Conservation (phyloP, 1,140 invertebrate species). For the Zaprionus inermis region DNA sequence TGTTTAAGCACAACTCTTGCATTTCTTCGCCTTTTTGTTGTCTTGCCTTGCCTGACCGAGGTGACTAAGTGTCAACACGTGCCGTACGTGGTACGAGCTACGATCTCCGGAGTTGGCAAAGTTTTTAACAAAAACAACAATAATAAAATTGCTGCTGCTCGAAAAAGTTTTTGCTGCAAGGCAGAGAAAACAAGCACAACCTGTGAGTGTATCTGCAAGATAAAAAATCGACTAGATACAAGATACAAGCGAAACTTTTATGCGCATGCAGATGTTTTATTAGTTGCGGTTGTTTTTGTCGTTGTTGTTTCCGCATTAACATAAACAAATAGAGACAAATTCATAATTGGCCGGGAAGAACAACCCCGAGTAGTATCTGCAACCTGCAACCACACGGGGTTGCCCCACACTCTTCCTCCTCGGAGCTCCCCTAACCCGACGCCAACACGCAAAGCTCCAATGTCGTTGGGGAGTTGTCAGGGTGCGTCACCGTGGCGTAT, state of each 20-base stretch:
- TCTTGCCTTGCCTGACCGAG: constrained; percentile 28
- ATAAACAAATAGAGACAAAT: constrained; percentile 71
- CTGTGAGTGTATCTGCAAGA: constrained; percentile 63
- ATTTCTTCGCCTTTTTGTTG: not conserved
- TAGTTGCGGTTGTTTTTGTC: constrained; percentile 25
- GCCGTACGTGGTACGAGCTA: constrained; percentile 61
- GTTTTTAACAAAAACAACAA: constrained; percentile 42
- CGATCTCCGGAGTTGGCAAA: constrained; percentile 50
- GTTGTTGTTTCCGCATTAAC: constrained; percentile 54
- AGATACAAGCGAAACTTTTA: constrained; percentile 55
- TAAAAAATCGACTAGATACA: constrained; percentile 45
- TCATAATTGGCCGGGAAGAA: constrained; percentile 44
- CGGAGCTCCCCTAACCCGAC: not conserved
- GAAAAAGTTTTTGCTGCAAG: constrained; percentile 44
- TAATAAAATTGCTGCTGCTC: constrained; percentile 49
- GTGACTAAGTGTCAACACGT: constrained; percentile 79
- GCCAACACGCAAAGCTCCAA: constrained; percentile 19
- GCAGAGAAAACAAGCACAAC: constrained; percentile 29
- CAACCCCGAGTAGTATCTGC: not conserved
- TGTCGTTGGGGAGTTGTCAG: constrained; percentile 27
- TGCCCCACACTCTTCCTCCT: not conserved
- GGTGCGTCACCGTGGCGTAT: constrained; percentile 71
- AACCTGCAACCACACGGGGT: constrained; percentile 23
- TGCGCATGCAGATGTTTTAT: constrained; percentile 60
- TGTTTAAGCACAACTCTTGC: constrained; percentile 45